Percentiles rank a stretch among this genome's conserved stretches.
Conservation (phyloP, 2,797 vertebrate genomes). For the Scyliorhinus canicula region DNA sequence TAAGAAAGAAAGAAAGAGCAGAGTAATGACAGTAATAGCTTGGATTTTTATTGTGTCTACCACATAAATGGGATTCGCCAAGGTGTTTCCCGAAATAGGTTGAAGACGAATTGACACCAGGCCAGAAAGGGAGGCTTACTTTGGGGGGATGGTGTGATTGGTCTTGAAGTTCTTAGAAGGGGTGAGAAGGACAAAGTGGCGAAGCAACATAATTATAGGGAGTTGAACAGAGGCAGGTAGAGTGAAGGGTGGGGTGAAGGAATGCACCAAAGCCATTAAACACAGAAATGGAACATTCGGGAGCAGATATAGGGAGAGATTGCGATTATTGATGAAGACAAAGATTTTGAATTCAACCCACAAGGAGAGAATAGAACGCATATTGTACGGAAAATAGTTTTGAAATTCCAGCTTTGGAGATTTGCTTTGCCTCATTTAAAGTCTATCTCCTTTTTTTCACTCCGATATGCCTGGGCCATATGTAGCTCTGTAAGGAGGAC, state of each 20-base stretch:
- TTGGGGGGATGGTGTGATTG: not conserved
- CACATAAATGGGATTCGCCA: not conserved
- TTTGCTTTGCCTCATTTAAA: not conserved
- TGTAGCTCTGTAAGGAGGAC: not conserved
- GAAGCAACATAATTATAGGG: not conserved
- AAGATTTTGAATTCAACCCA: not conserved
- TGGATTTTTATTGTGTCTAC: not conserved
- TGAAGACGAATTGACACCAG: not conserved
- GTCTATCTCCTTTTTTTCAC: not conserved
- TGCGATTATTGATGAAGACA: not conserved
- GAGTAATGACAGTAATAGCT: not conserved
- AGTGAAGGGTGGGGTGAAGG: not conserved
- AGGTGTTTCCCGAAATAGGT: not conserved
- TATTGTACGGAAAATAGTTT: not conserved
- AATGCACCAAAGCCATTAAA: not conserved
- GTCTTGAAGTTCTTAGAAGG: not conserved
- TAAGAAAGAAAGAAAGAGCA: not conserved
- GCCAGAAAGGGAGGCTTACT: not conserved
- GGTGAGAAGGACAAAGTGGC: not conserved
- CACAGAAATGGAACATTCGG: not conserved
- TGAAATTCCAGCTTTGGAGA: not conserved
- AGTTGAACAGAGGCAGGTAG: not conserved
- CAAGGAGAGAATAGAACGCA: not conserved
- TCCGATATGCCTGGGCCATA: not conserved
- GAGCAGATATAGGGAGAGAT: not conserved